These are phyloP conservation scores for Pogonocichla stellata DNA, from an alignment of 2,113 vertebrate species.

Conservation along the genomic window DNA sequence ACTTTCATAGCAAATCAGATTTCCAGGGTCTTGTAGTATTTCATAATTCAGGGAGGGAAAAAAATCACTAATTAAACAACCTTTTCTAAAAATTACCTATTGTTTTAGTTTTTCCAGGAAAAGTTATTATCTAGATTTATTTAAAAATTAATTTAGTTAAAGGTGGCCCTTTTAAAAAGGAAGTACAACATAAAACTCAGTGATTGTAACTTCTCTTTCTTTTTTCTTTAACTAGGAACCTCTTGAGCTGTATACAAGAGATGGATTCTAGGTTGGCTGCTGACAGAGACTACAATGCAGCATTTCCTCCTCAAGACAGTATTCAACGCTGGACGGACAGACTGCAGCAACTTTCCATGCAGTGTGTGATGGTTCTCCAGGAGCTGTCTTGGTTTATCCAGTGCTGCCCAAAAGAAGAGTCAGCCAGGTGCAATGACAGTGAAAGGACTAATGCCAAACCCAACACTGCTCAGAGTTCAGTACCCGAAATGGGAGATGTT, in stretches of 20 bases:
- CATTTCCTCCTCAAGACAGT: constrained; percentile 86
- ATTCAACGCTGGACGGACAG: constrained; percentile 78
- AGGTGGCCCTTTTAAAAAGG: neutral
- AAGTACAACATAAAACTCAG: neutral
- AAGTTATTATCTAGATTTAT: neutral
- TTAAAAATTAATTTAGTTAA: neutral
- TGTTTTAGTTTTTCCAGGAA: neutral
- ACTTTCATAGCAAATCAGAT: neutral
- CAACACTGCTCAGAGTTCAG: neutral
- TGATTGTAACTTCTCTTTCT: neutral
- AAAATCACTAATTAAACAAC: neutral
- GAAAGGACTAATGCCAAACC: neutral
- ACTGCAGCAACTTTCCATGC: constrained; percentile 79
- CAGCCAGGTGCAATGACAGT: neutral
- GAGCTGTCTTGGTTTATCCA: constrained; percentile 87
- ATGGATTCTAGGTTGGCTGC: constrained; percentile 65
- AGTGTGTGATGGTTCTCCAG: constrained; percentile 81
- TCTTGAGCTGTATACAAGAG: constrained; percentile 78
- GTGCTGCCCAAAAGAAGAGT: constrained; percentile 82
- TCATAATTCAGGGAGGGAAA: neutral
- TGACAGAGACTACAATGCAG: constrained; percentile 54
- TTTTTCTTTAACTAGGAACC: constrained; percentile 73
- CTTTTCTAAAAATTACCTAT: neutral
- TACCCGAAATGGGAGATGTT: neutral
- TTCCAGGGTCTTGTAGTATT: neutral